Evolutionary conservation across 2,888 invertebrate genomes (phyloP), one percentile per base, ranked within the genome.

Genomic region (Dermolepida albohirtum): DNA sequence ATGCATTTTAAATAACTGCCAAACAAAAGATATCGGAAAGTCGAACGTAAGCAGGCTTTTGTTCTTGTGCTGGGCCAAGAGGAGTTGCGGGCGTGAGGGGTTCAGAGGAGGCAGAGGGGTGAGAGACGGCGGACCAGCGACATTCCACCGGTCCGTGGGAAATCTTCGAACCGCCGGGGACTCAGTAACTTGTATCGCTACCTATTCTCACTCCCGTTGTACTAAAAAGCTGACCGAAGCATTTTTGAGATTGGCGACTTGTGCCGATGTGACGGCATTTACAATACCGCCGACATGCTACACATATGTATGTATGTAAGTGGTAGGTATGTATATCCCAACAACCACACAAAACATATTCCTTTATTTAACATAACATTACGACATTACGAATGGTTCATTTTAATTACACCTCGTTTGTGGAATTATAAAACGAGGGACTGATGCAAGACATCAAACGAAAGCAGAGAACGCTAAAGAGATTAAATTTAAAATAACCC

Each of bases 81-180:
- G 59, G 59, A 62, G 59, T 62, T 74, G 70, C 57, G 70, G 71
- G 72, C 55, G 76, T 72, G 74, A 72, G 72, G 69, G 67, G 57
- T 64, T 70, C 44, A 52, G 67, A 16, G 64, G 47, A 44, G 29
- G 59, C 63, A 55, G 68, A 72, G 67, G 69, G 71, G 70, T 70
- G 72, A 73, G 74, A 70, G 73, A 68, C 73, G 73, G 74, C 73
- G 76, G 74, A 72, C 75, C 78, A 77, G 79, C 80, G 80, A 80
- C 80, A 80, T 80, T 80, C 80, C 79, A 76, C 65, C 74, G 79
- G 78, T 76, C 79, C 79, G 79, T 79, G 80, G 80, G 79, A 80
- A 78, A 78, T 78, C 74, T 72, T 69, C 70, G 71, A 76, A 75
- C 76, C 64, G 59, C 76, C 64, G 59, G 41, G 69, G 69, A 71